Percentiles rank a stretch among this genome's conserved stretches.
Evolutionary conservation across 2,113 vertebrate genomes (phyloP).

Genomic region (Origma solitaria): DNA sequence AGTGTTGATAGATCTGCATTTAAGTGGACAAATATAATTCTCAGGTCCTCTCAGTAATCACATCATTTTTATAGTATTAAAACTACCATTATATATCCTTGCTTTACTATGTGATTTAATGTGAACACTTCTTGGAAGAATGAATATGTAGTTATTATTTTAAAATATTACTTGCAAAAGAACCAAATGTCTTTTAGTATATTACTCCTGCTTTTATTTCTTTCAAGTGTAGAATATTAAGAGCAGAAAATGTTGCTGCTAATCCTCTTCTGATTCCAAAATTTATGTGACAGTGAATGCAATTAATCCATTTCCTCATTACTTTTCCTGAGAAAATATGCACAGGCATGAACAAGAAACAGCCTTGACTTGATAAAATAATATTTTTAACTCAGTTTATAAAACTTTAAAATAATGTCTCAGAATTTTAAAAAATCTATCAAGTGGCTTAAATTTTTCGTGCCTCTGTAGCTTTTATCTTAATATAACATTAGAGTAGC

Average conservation of each 20-base stretch:
- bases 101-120: background rate
- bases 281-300: background rate
- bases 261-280: constrained; percentile 2
- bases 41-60: background rate
- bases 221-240: background rate
- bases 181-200: background rate
- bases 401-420: background rate
- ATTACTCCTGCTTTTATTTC: background rate
- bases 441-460: background rate
- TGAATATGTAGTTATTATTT: background rate
- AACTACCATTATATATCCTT: background rate
- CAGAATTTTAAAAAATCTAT: background rate
- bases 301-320: constrained; percentile 14
- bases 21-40: background rate
- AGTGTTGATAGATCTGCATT: background rate
- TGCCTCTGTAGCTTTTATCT: background rate
- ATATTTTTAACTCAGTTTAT: background rate
- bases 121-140: background rate
- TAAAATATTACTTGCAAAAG: background rate
- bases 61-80: background rate
- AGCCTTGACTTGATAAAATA: background rate
- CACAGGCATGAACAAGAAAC: background rate
- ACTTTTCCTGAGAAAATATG: background rate
- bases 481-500: background rate
- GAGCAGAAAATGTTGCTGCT: background rate